Base-by-base conservation (phyloP, 1,140 invertebrate genomes). In the Pseudomyrmex dendroicus region DNA sequence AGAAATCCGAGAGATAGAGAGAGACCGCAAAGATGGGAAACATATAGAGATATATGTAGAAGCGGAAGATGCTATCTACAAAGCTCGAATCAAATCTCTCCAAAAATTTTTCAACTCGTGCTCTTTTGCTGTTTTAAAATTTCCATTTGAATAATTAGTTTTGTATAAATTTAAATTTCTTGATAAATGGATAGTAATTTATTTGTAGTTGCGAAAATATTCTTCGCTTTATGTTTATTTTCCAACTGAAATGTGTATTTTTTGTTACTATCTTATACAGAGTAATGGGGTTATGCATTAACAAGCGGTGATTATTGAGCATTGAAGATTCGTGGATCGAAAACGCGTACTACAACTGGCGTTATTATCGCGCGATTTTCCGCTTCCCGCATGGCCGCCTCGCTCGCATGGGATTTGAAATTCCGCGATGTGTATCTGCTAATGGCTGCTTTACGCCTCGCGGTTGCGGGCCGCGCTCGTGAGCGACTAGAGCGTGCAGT, bases 341-440 rank as follows among this genome's bases (percentile, higher is more conserved):
- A 59, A 54, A 72, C n/a, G 44, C 66, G 66, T 25, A 61, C 56
- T n/a, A 59, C 46, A 72, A 59, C 52, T 46, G 56, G 76, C 66
- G 56, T 15, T 52, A 80, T 80, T 72, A 80, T 59, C 66, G 54
- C 66, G 22, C 76, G 76, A 80, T 80, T 80, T 80, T 80, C 66
- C 76, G 66, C 76, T 80, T 72, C 56, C 76, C 76, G 74, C 74
- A 64, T 63, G 73, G 48, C 73, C 73, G 54, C 64, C n/a, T 57
- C 35, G 74, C 63, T 80, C 66, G 66, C 76, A 13, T 50, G 54
- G 54, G 54, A 72, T 80, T 80, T 70, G 66, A 80, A 80, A 80
- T 72, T 80, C 66, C 54, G 66, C 76, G 76, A 80, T 80, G 76
- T 72, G 76, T 80, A 80, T 80, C 76, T 80, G 20, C 54, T 80